phyloP scores from a whole-genome alignment of 2,888 invertebrate genomes.

The Caenorhabditis uteleia region DNA sequence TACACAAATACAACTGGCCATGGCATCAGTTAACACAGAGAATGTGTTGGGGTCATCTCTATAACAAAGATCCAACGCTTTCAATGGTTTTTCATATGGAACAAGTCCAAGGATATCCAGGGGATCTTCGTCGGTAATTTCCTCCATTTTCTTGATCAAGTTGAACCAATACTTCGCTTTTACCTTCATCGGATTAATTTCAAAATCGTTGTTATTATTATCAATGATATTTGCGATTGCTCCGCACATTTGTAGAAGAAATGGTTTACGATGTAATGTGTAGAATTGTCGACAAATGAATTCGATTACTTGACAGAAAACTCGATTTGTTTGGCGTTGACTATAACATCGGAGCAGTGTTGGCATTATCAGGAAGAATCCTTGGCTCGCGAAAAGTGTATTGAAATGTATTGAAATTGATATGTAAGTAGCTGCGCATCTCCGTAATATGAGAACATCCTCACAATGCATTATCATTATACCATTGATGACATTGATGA shows the following conservation, averaged over 20 bases:
- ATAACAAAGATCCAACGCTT: conserved; percentile 95
- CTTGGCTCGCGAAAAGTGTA: conserved; percentile 88
- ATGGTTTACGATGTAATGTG: conserved; percentile 82
- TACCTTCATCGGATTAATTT: conserved; percentile 86
- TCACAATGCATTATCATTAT: conserved; percentile 94
- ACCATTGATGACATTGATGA: conserved; percentile 92
- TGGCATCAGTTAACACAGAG: conserved; percentile 87
- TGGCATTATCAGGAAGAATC: conserved; percentile 95
- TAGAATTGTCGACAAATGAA: conserved; percentile 99
- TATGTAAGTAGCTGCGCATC: conserved; percentile 94
- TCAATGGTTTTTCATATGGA: conserved; percentile 66
- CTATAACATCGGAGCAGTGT: conserved; percentile 94
- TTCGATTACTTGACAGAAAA: conserved; percentile 92
- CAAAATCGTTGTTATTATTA: conserved; percentile 78
- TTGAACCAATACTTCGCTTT: conserved; percentile 78
- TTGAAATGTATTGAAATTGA: conserved; percentile 98
- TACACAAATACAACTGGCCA: conserved; percentile 98
- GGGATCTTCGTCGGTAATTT: conserved; percentile 79
- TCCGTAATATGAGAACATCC: conserved; percentile 88
- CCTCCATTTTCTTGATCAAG: conserved; percentile 83
- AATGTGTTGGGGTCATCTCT: conserved; percentile 97
- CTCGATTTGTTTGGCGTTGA: conserved; percentile 92
- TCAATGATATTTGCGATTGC: conserved; percentile 94
- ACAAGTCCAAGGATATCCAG: conserved; percentile 78
- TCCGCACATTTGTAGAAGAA: conserved; percentile 82